Percentiles rank a stretch among this genome's conserved stretches.
These are phyloP conservation scores for Thryonomys swinderianus DNA, from an alignment of 2,113 vertebrate species.

Conservation along the genomic window DNA sequence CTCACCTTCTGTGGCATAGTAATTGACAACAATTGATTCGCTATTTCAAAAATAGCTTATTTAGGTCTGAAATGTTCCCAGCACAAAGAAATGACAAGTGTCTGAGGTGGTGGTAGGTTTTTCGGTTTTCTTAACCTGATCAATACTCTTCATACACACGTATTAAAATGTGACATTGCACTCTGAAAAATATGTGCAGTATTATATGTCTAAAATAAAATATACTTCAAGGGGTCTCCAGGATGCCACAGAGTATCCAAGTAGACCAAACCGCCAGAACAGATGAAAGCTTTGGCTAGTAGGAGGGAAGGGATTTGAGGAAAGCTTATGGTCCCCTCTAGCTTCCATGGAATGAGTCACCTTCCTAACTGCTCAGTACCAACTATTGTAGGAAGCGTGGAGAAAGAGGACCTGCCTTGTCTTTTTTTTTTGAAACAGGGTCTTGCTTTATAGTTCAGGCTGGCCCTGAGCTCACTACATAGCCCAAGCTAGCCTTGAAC, in stretches of 20 bases:
- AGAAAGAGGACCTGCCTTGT: background rate
- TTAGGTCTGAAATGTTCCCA: background rate
- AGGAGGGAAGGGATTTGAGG: accelerated
- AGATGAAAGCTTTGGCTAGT: background rate
- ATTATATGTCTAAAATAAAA: background rate
- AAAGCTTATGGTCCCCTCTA: background rate
- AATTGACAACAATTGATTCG: background rate
- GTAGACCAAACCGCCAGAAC: background rate
- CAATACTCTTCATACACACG: background rate
- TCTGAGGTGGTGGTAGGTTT: background rate
- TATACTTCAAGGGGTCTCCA: background rate
- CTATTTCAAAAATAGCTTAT: background rate
- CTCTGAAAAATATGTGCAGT: background rate
- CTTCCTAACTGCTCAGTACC: background rate
- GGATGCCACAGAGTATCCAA: background rate
- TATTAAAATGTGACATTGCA: background rate
- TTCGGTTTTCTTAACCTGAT: background rate
- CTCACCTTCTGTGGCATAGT: background rate
- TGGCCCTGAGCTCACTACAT: too few species aligned
- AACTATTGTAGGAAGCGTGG: background rate
- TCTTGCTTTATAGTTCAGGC: too few species aligned
- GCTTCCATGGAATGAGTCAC: background rate
- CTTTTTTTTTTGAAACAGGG: too few species aligned
- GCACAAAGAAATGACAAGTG: background rate
- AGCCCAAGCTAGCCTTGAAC: too few species aligned